Conservation (phyloP, 2,113 vertebrate genomes). For the Rafetus swinhoei region DNA sequence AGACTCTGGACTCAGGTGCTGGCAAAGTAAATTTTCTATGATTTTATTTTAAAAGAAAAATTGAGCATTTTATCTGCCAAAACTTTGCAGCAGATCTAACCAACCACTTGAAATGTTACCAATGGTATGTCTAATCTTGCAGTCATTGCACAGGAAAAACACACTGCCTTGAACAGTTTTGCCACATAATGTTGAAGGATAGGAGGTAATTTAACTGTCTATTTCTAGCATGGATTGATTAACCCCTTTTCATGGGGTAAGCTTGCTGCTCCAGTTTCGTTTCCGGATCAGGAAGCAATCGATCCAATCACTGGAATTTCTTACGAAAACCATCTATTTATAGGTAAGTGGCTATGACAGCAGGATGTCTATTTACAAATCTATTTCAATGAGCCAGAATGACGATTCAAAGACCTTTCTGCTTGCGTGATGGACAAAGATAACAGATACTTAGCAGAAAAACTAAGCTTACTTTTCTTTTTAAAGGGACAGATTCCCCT, state of each 20-base stretch:
- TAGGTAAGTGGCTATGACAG: conserved; percentile 13
- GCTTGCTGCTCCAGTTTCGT: neutral
- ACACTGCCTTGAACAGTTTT: neutral
- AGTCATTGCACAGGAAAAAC: neutral
- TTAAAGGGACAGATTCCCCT: neutral
- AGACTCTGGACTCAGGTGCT: neutral
- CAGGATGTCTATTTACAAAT: conserved; percentile 6
- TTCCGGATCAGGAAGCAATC: conserved; percentile 32
- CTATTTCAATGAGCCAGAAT: neutral
- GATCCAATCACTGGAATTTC: neutral
- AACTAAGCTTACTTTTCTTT: neutral
- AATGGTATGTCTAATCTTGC: neutral
- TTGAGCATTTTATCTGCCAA: neutral
- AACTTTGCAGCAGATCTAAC: neutral
- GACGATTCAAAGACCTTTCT: conserved; percentile 3
- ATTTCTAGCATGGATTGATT: conserved; percentile 8
- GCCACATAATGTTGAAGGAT: neutral
- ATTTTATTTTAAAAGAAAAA: neutral
- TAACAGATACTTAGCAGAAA: neutral
- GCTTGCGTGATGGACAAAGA: neutral
- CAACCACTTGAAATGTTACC: neutral
- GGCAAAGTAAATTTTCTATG: neutral
- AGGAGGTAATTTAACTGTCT: neutral
- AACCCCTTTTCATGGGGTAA: neutral
- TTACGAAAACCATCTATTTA: conserved; percentile 13